phyloP scores from a whole-genome alignment of 2,113 vertebrate species.

The Rhea americana region DNA sequence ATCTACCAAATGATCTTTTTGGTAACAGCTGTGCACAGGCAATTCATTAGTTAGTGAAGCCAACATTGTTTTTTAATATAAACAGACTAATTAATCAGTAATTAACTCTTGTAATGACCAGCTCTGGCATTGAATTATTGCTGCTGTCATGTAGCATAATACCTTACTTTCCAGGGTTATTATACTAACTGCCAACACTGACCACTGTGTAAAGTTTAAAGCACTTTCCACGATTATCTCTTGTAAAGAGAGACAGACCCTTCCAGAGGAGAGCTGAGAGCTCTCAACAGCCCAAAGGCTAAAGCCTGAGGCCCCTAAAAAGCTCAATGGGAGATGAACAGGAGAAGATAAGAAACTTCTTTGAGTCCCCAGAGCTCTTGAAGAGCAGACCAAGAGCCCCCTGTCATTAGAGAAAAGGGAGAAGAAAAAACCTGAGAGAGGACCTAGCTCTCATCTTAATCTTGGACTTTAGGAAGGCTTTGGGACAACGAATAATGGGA shows the following conservation, averaged over 20 bases:
- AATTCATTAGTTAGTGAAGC: constrained; percentile 57
- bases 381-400: not conserved
- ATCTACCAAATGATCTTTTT: constrained; percentile 59
- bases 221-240: not conserved
- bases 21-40: constrained; percentile 44
- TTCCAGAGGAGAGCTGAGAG: not conserved
- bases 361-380: not conserved
- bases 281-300: not conserved
- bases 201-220: constrained; percentile 26
- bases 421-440: not conserved
- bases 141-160: not conserved
- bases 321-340: not conserved
- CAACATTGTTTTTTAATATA: constrained; percentile 52
- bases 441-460: not conserved
- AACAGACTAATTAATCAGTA: constrained; percentile 68
- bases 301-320: not conserved
- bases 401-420: not conserved
- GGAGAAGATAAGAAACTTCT: not conserved
- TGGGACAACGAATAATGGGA: not conserved
- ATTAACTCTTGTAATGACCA: constrained; percentile 53
- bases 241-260: not conserved
- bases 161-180: constrained; percentile 24
- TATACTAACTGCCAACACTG: constrained; percentile 41
- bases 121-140: constrained; percentile 22
- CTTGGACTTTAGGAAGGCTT: not conserved